Evolutionary conservation across 1,140 invertebrate species (phyloP), one percentile per base, ranked within the genome.

Genomic region (Lucilia sericata): DNA sequence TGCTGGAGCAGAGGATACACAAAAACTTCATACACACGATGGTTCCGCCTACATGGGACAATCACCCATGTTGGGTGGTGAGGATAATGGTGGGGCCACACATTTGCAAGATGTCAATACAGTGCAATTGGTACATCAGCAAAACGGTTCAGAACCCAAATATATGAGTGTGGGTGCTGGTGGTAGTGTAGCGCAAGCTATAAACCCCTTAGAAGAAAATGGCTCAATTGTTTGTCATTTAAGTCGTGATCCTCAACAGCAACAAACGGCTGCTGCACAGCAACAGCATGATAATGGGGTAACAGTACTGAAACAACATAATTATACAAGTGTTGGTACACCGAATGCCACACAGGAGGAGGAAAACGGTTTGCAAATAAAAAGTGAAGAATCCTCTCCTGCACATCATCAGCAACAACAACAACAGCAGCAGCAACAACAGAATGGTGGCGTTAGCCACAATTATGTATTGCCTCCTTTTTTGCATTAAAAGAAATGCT

Each of bases 401-500:
- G 5, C 75, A n/a, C 75, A 42, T 42, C 75, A 78, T 19, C 30
- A 30, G 25, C 25, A 30, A 30, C 25, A 30, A 36, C 70, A 34
- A 80, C 84, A 74, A 60, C 76, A 60, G 34, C 82, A 70, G 85
- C 70, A 85, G 13, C 85, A 84, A 30, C 83, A 86, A 74, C 88
- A 89, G 65, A 87, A 88, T 21, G 60, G 82, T 74, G 82, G 42
- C 47, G 85, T 86, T 78, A 84, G 88, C 8, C 90, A 91, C 83
- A 91, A 86, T 83, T 91, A 91, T 85, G 89, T 89, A 21, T 86
- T 91, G 88, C 90, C 90, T 83, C 89, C 90, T 91, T 91, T 91
- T 91, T 91, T 91, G 90, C 90, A 91, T 86, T 91, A 86, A 91
- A 86, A 82, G 88, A 91, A 88, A 90, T 89, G 88, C 89, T 91